phyloP scores from a whole-genome alignment of 2,113 vertebrate species.

The Pelodiscus sinensis region DNA sequence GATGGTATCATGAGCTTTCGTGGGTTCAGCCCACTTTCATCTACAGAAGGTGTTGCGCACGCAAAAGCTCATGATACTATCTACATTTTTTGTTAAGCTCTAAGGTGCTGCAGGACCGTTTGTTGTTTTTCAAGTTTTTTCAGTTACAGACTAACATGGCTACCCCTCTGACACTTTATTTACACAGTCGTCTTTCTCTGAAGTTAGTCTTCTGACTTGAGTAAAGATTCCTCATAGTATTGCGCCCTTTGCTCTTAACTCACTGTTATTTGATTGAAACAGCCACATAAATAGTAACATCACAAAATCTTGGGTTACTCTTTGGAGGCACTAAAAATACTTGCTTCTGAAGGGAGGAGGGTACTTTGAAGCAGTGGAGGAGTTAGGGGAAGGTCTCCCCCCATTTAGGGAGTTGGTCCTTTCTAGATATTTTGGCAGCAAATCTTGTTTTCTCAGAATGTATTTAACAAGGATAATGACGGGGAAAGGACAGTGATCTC shows the following conservation, averaged over 20 bases:
- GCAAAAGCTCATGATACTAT: too few species aligned
- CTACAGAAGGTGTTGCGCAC: too few species aligned
- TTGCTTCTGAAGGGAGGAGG: neutral
- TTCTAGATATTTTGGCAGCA: constrained; percentile 68
- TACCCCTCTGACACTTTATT: too few species aligned
- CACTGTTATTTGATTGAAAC: neutral
- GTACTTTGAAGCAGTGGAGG: neutral
- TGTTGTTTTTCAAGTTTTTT: too few species aligned
- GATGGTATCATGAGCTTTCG: too few species aligned
- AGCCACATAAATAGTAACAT: rapidly evolving
- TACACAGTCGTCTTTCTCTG: neutral
- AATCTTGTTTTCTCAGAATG: constrained; percentile 25
- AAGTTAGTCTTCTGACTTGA: neutral
- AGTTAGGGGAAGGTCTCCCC: neutral
- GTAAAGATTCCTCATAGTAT: neutral
- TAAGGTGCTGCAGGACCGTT: too few species aligned
- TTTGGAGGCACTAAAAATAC: neutral
- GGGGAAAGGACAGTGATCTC: neutral
- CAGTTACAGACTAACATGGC: too few species aligned
- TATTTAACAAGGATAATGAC: neutral
- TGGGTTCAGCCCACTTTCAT: too few species aligned
- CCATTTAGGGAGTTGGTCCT: constrained; percentile 49
- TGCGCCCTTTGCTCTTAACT: neutral
- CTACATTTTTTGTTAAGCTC: too few species aligned
- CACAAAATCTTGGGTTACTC: neutral